Conservation (phyloP, 2,113 vertebrate species). For the Piprites chloris region DNA sequence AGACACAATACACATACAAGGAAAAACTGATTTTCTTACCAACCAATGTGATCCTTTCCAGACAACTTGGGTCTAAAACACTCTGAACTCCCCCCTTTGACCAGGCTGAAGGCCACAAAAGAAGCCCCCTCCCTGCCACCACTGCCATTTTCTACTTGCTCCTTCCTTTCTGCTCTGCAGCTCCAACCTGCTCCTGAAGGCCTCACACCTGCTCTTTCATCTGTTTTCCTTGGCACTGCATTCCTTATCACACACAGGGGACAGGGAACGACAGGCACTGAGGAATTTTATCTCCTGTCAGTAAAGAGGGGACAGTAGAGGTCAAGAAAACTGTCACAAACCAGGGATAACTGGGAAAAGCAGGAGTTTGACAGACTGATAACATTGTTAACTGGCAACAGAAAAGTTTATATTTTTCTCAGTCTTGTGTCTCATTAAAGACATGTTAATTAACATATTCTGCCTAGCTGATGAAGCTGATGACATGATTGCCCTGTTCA, state of each 20-base stretch:
- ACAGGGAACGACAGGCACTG: neutral
- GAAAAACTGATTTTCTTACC: neutral
- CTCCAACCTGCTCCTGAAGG: neutral
- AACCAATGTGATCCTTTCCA: neutral
- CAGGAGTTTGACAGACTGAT: neutral
- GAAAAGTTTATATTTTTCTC: neutral
- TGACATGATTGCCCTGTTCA: neutral
- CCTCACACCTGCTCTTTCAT: neutral
- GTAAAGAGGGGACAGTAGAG: neutral
- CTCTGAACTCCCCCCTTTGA: neutral
- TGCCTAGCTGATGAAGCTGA: neutral
- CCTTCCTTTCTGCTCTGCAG: neutral
- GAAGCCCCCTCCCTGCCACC: neutral
- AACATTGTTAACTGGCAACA: neutral
- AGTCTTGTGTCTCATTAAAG: neutral
- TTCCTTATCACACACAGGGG: neutral
- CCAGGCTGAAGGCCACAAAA: neutral
- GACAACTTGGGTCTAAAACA: neutral
- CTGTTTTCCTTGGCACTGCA: neutral
- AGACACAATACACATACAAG: neutral
- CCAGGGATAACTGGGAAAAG: neutral
- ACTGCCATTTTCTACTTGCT: neutral
- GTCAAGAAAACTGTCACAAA: neutral
- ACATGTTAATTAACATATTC: neutral
- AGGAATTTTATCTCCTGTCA: neutral